Percentiles rank a stretch among this genome's conserved stretches.
phyloP scores from a whole-genome alignment of 2,888 invertebrate species.

The Lithophane socia region DNA sequence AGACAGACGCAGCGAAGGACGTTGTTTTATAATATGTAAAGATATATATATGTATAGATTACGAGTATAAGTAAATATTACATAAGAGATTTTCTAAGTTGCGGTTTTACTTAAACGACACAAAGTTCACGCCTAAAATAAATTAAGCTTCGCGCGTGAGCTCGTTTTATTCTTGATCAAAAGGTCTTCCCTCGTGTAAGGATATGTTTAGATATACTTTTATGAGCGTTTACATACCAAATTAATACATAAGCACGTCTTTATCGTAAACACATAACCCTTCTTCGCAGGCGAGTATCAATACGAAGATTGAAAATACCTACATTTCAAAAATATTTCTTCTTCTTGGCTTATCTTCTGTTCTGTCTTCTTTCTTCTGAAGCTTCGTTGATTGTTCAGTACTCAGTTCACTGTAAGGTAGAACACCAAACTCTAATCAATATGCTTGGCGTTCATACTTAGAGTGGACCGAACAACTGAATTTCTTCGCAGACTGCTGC shows the following conservation, averaged over 20 bases:
- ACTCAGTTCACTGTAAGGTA: conserved; percentile 98
- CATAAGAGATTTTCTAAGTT: conserved; percentile 35
- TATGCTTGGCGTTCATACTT: conserved; percentile 98
- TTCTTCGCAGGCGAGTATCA: not conserved
- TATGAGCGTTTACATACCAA: conserved; percentile 7
- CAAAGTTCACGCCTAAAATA: conserved; percentile 35
- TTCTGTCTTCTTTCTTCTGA: conserved; percentile 40
- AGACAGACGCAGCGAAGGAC: no score
- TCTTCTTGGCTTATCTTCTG: not conserved
- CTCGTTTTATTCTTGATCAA: conserved; percentile 19
- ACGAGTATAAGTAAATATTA: conserved; percentile 38
- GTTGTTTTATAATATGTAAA: no score
- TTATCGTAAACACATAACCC: not conserved
- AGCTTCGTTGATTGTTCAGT: conserved; percentile 70
- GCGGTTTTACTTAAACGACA: conserved; percentile 7
- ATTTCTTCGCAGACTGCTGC: conserved; percentile 32
- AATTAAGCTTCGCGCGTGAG: conserved; percentile 20
- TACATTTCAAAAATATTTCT: not conserved
- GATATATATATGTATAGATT: conserved; percentile 5
- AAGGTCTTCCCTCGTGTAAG: conserved; percentile 18
- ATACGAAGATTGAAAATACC: not conserved
- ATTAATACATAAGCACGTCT: conserved; percentile 24
- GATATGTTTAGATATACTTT: conserved; percentile 7
- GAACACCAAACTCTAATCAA: conserved; percentile 96
- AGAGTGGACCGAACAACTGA: conserved; percentile 93